A percentile compares a stretch with the other conserved stretches of the same genome.
Conservation (phyloP, 2,888 invertebrate species). For the Sclerodermus sp. region DNA sequence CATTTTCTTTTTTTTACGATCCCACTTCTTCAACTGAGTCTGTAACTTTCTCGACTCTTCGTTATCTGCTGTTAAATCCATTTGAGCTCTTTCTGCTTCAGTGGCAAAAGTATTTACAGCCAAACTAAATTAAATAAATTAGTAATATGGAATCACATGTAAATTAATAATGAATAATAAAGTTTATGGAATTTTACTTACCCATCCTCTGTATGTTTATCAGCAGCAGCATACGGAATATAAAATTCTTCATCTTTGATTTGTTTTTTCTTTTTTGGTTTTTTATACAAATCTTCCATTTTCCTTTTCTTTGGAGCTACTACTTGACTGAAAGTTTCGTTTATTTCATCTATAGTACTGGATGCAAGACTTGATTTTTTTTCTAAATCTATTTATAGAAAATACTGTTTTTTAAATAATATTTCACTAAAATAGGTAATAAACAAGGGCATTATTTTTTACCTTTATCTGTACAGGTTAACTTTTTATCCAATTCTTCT, state of each 20-base stretch:
- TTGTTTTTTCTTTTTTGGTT: constrained; percentile 60
- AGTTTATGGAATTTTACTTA: constrained; percentile 47
- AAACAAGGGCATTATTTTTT: neutral
- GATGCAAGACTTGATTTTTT: constrained; percentile 43
- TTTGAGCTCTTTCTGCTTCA: constrained; percentile 75
- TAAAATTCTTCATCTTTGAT: constrained; percentile 78
- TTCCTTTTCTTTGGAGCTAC: constrained; percentile 63
- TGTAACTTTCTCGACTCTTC: constrained; percentile 66
- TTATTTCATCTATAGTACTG: constrained; percentile 62
- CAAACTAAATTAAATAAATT: constrained; percentile 61
- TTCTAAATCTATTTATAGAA: no score
- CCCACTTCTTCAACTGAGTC: constrained; percentile 79
- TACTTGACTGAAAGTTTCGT: constrained; percentile 63
- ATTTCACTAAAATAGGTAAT: no score
- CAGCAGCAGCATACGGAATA: constrained; percentile 81
- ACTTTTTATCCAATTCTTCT: constrained; percentile 45
- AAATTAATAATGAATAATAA: neutral
- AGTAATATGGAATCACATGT: constrained; percentile 3
- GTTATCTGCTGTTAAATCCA: constrained; percentile 85
- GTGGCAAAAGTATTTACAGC: constrained; percentile 78
- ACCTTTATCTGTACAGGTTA: no score
- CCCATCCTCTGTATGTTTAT: constrained; percentile 84
- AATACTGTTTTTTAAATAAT: no score
- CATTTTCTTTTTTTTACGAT: constrained; percentile 95
- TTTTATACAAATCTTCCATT: constrained; percentile 63